Conservation (phyloP, 1,140 invertebrate genomes). For the Lepidurus packardi region DNA sequence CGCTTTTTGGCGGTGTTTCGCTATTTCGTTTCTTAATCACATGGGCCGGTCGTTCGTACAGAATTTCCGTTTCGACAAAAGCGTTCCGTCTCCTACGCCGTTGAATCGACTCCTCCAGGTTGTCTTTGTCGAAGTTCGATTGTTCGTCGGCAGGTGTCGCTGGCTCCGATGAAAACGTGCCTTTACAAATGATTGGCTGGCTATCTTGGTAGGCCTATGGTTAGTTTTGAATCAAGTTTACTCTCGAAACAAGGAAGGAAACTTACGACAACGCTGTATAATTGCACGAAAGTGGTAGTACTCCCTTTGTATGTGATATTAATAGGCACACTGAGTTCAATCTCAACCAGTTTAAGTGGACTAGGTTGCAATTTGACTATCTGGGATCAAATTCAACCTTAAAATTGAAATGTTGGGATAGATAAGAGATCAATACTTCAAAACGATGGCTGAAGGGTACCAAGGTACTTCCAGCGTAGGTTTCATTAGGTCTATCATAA, state of each 20-base stretch:
- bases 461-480: background rate
- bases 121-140: background rate
- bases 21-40: background rate
- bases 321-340: background rate
- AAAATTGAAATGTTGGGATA: background rate
- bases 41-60: background rate
- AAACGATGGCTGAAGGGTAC: conserved; percentile 16
- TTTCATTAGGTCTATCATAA: conserved; percentile 24
- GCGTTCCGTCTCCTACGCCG: background rate
- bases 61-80: background rate
- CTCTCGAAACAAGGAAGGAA: background rate
- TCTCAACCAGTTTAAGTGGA: conserved; percentile 20
- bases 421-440: conserved; percentile 22
- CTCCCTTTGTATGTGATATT: background rate
- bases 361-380: conserved; percentile 25
- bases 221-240: background rate
- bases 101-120: background rate
- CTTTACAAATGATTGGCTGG: conserved; percentile 26
- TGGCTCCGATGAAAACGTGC: background rate
- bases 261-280: background rate
- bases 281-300: background rate
- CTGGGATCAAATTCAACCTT: background rate
- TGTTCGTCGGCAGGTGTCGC: background rate
- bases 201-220: conserved; percentile 22
- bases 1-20: background rate